Conservation (phyloP, 2,797 vertebrate genomes). For the Enteromius mattozi region DNA sequence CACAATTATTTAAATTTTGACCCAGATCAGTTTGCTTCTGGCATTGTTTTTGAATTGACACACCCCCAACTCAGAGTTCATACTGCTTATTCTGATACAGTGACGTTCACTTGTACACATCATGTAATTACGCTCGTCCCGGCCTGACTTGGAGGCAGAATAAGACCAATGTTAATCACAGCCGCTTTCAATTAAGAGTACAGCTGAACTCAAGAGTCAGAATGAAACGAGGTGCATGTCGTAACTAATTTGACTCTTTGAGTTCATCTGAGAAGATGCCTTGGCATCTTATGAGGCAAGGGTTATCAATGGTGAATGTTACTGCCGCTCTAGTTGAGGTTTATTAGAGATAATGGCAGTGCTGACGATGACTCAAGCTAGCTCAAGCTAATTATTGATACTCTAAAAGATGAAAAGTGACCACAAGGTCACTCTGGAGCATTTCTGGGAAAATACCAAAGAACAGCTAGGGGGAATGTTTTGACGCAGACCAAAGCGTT, state of each 20-base stretch:
- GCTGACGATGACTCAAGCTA: conserved; percentile 40
- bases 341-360: conserved; percentile 54
- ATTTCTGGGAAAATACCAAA: neutral
- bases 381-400: conserved; percentile 45
- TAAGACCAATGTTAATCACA: conserved; percentile 13
- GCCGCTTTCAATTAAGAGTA: conserved; percentile 18
- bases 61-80: neutral
- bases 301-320: conserved; percentile 49
- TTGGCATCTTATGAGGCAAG: conserved; percentile 29
- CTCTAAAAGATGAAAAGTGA: conserved; percentile 59
- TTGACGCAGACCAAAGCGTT: neutral
- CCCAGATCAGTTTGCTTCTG: neutral
- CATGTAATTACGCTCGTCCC: neutral
- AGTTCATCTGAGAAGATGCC: conserved; percentile 25
- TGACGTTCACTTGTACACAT: neutral
- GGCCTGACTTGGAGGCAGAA: neutral
- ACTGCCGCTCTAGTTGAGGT: conserved; percentile 54
- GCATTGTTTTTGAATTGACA: neutral
- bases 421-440: conserved; percentile 67
- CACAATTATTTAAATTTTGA: neutral
- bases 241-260: conserved; percentile 31
- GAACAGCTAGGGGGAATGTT: neutral
- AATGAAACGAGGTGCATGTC: conserved; percentile 21
- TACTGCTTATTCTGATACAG: neutral
- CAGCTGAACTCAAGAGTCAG: conserved; percentile 4